Evolutionary conservation across 2,888 invertebrate genomes (phyloP), one percentile per base, ranked within the genome.

Genomic region (Xestia sexstrigata): DNA sequence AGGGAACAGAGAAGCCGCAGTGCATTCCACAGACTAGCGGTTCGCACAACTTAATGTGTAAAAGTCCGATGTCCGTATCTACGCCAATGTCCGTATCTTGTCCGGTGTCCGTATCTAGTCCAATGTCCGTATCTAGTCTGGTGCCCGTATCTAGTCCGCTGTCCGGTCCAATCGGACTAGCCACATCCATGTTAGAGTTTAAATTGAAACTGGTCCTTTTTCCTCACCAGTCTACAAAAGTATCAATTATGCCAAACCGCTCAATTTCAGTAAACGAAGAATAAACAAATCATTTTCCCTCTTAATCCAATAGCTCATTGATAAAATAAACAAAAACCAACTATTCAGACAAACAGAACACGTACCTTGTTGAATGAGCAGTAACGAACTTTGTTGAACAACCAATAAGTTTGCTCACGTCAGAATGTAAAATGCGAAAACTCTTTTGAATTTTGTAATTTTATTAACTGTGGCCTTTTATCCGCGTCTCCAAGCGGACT

Each of bases 361-460:
- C 82, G 82, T 60, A 35, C n/a, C 23, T 23, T 62, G 62, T 42
- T 79, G 82, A 83, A 82, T 70, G 67, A 83, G 63, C 71, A 62
- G 69, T 80, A 83, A 82, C 76, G 76, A 83, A 80, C 82, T 73
- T 66, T 83, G 83, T 70, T 62, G 15, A 72, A 65, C 65, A 70
- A 74, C 81, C 47, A 81, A 83, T 73, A 71, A 77, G 81, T 76
- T 84, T 60, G 78, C 58, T 47, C 35, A 69, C 55, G 49, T 73
- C 80, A 70, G 70, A 83, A 76, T 72, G 52, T 62, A 70, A 78
- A 82, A 83, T 83, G 15, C 58, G 35, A 66, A 81, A 84, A 71
- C 81, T 81, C 69, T 81, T 83, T 74, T 58, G 81, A 81, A 69
- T 68, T 74, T 82, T 62, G 47, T 55, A 69, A 78, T 70, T 35